Evolutionary conservation across 2,888 invertebrate genomes (phyloP).

Genomic region (Drosophila meridiana): DNA sequence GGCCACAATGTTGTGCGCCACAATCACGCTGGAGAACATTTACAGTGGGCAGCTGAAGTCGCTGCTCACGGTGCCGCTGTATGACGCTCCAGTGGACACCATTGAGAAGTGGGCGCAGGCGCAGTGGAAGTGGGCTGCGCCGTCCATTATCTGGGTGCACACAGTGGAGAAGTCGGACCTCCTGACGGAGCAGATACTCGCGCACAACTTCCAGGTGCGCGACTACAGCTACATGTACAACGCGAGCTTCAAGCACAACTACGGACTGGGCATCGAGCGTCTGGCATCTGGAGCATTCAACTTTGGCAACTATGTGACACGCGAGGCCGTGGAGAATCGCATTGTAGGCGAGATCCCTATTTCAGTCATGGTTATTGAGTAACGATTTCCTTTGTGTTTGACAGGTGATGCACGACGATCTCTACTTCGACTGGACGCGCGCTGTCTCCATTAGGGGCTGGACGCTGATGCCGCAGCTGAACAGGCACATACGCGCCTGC

Average conservation of each 20-base stretch:
- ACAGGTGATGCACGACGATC: constrained; percentile 81
- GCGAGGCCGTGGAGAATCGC: constrained; percentile 73
- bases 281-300: constrained; percentile 74
- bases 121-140: constrained; percentile 83
- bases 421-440: constrained; percentile 83
- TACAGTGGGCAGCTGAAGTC: constrained; percentile 84
- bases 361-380: not conserved
- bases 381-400: not conserved
- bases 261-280: constrained; percentile 82
- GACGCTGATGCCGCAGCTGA: constrained; percentile 80
- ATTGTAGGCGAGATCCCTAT: constrained; percentile 63
- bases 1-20: constrained; percentile 78
- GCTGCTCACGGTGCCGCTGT: constrained; percentile 81
- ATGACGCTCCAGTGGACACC: constrained; percentile 79
- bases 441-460: constrained; percentile 83
- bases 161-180: constrained; percentile 77
- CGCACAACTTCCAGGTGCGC: constrained; percentile 76
- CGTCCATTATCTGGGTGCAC: constrained; percentile 81
- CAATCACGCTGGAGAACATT: constrained; percentile 83
- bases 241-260: constrained; percentile 74
- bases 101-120: constrained; percentile 78
- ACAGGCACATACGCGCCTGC: constrained; percentile 76
- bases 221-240: constrained; percentile 77
- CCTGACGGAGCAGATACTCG: constrained; percentile 75
- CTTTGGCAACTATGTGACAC: constrained; percentile 80